These are phyloP conservation scores for Tinea semifulvella DNA, from an alignment of 2,888 invertebrate genomes.

Conservation along the genomic window DNA sequence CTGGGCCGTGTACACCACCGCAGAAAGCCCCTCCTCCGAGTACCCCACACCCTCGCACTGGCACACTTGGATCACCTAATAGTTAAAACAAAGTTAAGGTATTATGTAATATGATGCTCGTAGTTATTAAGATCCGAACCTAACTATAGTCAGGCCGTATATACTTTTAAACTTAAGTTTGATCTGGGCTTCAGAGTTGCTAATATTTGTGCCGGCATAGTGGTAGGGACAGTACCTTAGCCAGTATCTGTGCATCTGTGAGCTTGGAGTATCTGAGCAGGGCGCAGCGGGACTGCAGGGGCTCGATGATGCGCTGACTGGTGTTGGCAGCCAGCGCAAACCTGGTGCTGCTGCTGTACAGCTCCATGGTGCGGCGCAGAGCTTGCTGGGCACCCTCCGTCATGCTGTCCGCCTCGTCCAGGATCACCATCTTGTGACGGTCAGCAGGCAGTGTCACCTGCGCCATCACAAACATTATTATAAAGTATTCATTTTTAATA, in stretches of 20 bases:
- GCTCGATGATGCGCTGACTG: conserved; percentile 98
- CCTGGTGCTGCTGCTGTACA: conserved; percentile 95
- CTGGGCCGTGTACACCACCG: conserved; percentile 97
- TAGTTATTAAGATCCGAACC: too few species aligned
- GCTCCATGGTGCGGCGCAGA: conserved; percentile 96
- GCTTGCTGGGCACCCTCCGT: conserved; percentile 99
- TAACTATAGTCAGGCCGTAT: too few species aligned
- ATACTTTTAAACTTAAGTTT: background rate
- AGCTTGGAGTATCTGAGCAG: conserved; percentile 92
- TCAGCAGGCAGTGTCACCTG: conserved; percentile 89
- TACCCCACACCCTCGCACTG: conserved; percentile 71
- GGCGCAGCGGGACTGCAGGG: conserved; percentile 98
- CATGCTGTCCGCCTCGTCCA: conserved; percentile 99
- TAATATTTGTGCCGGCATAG: too few species aligned
- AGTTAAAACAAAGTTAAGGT: too few species aligned
- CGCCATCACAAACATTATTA: background rate
- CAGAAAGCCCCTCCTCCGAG: conserved; percentile 92
- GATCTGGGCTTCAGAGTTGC: too few species aligned
- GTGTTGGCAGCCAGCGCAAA: conserved; percentile 98
- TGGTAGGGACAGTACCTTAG: too few species aligned
- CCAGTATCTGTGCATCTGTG: conserved; percentile 89
- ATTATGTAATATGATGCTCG: too few species aligned
- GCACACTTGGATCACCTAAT: conserved; percentile 53
- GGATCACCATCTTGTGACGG: conserved; percentile 92
- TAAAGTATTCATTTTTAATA: too few species aligned